Conservation (phyloP, 1,140 invertebrate species). For the Grapholita molesta region DNA sequence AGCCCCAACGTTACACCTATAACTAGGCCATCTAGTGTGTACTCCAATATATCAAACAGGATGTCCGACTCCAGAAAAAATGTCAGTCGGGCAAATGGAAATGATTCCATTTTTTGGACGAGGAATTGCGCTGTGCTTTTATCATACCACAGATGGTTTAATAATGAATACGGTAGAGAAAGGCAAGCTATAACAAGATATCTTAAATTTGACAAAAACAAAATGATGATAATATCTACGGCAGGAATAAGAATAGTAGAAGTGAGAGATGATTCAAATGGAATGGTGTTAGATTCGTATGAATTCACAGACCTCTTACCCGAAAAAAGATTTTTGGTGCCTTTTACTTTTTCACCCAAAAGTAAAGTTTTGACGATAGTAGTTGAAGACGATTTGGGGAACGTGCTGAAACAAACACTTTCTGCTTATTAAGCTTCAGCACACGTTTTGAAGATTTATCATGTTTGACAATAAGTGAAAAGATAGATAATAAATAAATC, state of each 20-base stretch:
- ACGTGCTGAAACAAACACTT: conserved; percentile 79
- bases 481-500: conserved; percentile 22
- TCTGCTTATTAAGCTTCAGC: conserved; percentile 58
- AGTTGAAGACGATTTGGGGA: conserved; percentile 78
- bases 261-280: conserved; percentile 81
- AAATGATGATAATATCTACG: conserved; percentile 81
- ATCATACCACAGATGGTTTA: conserved; percentile 81
- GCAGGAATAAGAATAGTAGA: conserved; percentile 84
- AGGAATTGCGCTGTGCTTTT: conserved; percentile 83
- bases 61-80: conserved; percentile 72
- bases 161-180: conserved; percentile 74
- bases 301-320: conserved; percentile 79
- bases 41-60: conserved; percentile 67
- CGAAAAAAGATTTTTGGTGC: conserved; percentile 79
- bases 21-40: conserved; percentile 73
- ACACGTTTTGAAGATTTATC: conserved; percentile 23
- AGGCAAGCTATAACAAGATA: conserved; percentile 78
- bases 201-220: conserved; percentile 77
- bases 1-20: conserved; percentile 75
- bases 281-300: conserved; percentile 82
- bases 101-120: conserved; percentile 82
- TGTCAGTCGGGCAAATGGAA: conserved; percentile 62
- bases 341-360: conserved; percentile 72
- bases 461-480: conserved; percentile 43
- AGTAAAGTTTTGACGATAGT: conserved; percentile 74